Conservation (phyloP, 2,797 vertebrate species). For the Cuniculus paca region DNA sequence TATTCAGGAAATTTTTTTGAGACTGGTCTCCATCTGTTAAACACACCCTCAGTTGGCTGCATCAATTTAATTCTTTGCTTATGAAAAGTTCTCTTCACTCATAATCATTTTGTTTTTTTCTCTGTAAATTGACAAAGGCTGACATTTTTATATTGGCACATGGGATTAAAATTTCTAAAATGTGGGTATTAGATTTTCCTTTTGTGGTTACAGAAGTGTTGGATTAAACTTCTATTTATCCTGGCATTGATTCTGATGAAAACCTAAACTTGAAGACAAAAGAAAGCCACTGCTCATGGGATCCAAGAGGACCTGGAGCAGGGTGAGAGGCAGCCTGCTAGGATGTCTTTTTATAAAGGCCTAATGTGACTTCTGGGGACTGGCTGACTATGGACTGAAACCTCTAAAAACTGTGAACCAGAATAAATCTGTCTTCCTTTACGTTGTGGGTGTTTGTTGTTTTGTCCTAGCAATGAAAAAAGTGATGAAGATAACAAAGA, state of each 20-base stretch:
- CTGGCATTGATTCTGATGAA: constrained; percentile 24
- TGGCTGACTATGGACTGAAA: background rate
- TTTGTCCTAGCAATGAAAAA: no score
- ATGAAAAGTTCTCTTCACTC: constrained; percentile 38
- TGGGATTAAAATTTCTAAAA: constrained; percentile 68
- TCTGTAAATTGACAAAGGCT: constrained; percentile 65
- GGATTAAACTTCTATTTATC: constrained; percentile 58
- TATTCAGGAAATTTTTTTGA: constrained; percentile 66
- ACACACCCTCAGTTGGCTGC: constrained; percentile 38
- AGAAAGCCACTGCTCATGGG: background rate
- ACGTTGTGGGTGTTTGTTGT: no score
- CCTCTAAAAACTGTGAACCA: no score
- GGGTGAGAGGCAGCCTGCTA: background rate
- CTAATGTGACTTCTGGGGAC: background rate
- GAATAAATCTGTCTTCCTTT: no score
- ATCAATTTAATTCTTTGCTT: constrained; percentile 40
- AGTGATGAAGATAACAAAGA: no score
- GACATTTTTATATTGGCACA: constrained; percentile 68
- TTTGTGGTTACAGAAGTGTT: constrained; percentile 56
- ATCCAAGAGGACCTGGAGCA: background rate
- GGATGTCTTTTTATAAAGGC: background rate
- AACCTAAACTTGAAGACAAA: background rate
- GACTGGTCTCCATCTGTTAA: constrained; percentile 63
- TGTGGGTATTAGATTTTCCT: background rate
- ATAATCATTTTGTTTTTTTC: constrained; percentile 16